These are phyloP conservation scores for Penaeus monodon DNA, from an alignment of 2,888 invertebrate species.

Conservation along the genomic window DNA sequence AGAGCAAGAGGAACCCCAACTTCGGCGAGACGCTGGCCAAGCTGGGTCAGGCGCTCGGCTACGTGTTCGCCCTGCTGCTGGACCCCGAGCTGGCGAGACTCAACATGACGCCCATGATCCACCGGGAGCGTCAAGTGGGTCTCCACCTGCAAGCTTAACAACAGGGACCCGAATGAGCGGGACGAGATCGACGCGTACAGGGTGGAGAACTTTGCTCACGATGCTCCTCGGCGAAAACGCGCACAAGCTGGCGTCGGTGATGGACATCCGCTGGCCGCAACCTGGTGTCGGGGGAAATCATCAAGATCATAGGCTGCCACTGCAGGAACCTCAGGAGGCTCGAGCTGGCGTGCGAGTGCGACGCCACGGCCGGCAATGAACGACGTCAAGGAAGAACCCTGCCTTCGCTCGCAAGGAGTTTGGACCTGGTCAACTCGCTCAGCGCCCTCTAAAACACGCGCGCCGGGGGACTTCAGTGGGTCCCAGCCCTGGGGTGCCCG, in stretches of 20 bases:
- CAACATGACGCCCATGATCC: conserved; percentile 47
- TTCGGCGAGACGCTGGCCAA: conserved; percentile 32
- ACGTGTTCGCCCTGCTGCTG: conserved; percentile 46
- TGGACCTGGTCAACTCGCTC: conserved; percentile 45
- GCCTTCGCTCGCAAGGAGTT: conserved; percentile 36
- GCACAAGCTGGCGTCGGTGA: conserved; percentile 26
- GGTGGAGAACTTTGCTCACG: conserved; percentile 53
- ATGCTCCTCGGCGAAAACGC: conserved; percentile 47
- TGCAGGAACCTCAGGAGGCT: conserved; percentile 40
- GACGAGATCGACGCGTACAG: conserved; percentile 23
- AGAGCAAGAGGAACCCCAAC: not conserved
- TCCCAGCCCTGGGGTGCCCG: conserved; percentile 41
- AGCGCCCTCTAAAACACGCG: conserved; percentile 47
- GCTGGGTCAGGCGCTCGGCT: conserved; percentile 44
- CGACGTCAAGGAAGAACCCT: conserved; percentile 46
- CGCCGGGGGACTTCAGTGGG: conserved; percentile 55
- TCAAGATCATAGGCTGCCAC: conserved; percentile 52
- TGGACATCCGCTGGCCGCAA: conserved; percentile 56
- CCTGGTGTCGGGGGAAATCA: conserved; percentile 57
- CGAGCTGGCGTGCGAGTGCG: conserved; percentile 53
- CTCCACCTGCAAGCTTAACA: conserved; percentile 48
- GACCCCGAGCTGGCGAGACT: conserved; percentile 29
- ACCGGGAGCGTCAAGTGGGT: conserved; percentile 58
- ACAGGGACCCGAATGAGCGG: conserved; percentile 46
- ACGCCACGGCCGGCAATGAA: conserved; percentile 54